Evolutionary conservation across 2,888 invertebrate species (phyloP).

Genomic region (Carcina quercana): DNA sequence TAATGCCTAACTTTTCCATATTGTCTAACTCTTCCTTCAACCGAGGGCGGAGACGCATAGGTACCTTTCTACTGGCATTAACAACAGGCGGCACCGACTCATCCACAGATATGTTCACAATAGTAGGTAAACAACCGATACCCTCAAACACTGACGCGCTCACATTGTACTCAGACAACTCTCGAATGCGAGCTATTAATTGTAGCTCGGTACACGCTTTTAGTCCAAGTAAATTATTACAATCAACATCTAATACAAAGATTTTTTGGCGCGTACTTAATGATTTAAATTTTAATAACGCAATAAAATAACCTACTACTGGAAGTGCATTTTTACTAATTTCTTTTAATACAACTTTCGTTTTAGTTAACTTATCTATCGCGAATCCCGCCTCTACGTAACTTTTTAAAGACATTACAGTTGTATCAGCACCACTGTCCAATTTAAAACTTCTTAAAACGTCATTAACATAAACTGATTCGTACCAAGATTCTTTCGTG

Average conservation of each 20-base stretch:
- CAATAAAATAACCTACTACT: constrained; percentile 6
- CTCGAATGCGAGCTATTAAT: not conserved
- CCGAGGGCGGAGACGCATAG: constrained; percentile 4
- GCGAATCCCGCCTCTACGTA: constrained; percentile 2
- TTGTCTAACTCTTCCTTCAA: constrained; percentile 3
- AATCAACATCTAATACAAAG: constrained; percentile 3
- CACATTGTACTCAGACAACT: not conserved
- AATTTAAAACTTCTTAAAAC: constrained; percentile 5
- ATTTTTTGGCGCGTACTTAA: not conserved
- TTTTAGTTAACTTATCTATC: not conserved
- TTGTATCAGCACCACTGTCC: constrained; percentile 9
- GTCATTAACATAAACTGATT: not conserved
- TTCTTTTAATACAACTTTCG: constrained; percentile 1
- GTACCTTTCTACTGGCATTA: constrained; percentile 6
- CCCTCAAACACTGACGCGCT: constrained; percentile 2
- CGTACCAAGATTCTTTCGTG: constrained; percentile 1
- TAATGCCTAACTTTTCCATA: constrained; percentile 5
- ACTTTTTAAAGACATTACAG: constrained; percentile 2
- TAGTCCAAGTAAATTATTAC: constrained; percentile 7
- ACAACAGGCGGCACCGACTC: constrained; percentile 6
- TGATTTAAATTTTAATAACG: constrained; percentile 2
- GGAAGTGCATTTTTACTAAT: constrained; percentile 5
- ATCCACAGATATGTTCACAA: constrained; percentile 4
- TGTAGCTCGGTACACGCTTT: constrained; percentile 3
- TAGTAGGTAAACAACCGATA: constrained; percentile 7